Percentiles rank a stretch among this genome's conserved stretches.
phyloP scores from a whole-genome alignment of 2,797 vertebrate species.

The Microchirus variegatus region DNA sequence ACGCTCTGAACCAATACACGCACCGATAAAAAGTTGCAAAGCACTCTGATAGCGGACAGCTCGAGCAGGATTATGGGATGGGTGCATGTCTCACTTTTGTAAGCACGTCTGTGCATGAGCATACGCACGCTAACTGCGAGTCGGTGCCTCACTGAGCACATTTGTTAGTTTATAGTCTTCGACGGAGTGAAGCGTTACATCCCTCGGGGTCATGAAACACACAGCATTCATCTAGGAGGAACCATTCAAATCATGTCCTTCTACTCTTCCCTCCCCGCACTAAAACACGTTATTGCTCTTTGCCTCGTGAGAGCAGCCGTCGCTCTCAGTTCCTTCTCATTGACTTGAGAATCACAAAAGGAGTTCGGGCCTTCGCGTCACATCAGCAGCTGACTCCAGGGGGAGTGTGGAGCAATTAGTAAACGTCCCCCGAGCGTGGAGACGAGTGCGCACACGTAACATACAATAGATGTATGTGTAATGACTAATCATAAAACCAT shows the following conservation, averaged over 20 bases:
- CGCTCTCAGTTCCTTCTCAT: conserved; percentile 57
- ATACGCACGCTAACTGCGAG: no score
- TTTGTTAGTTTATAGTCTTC: conserved; percentile 7
- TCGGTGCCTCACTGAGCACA: conserved; percentile 6
- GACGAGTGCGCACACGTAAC: not conserved
- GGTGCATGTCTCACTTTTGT: not conserved
- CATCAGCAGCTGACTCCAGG: conserved; percentile 13
- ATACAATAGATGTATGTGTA: not conserved
- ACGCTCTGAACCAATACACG: conserved; percentile 8
- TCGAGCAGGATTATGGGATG: conserved; percentile 65
- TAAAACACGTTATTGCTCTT: conserved; percentile 16
- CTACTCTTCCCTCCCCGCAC: conserved; percentile 16
- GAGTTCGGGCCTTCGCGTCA: conserved; percentile 40
- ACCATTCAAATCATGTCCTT: conserved; percentile 18
- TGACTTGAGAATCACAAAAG: conserved; percentile 67
- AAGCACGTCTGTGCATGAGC: no score
- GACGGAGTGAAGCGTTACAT: not conserved
- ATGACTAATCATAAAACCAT: conserved; percentile 15
- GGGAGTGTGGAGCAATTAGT: conserved; percentile 29
- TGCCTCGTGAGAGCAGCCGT: conserved; percentile 31
- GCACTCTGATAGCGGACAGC: conserved; percentile 63
- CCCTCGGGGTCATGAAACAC: conserved; percentile 9
- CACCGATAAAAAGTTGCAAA: conserved; percentile 52
- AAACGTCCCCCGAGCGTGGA: conserved; percentile 20
- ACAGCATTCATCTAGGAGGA: conserved; percentile 17